These are phyloP conservation scores for Lagorchestes hirsutus DNA, from an alignment of 2,797 vertebrate species.

Conservation along the genomic window DNA sequence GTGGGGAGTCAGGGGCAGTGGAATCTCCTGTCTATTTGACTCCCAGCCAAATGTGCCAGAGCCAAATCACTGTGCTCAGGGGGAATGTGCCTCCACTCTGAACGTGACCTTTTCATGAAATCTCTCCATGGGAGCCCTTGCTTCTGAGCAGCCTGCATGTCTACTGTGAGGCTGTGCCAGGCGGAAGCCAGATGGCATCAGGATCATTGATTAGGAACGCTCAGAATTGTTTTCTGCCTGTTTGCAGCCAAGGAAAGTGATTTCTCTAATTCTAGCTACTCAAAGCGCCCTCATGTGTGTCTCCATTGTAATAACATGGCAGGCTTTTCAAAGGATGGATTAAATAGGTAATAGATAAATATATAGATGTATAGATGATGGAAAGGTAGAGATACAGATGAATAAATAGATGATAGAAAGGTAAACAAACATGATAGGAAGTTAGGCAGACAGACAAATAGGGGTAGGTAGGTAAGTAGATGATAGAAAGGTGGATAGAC, in stretches of 20 bases:
- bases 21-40: background rate
- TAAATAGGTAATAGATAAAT: background rate
- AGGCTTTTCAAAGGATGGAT: background rate
- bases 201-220: background rate
- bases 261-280: background rate
- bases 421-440: background rate
- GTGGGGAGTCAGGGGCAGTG: background rate
- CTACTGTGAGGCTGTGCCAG: constrained; percentile 63
- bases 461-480: too few relatives aligned
- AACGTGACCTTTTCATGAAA: constrained; percentile 22
- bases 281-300: background rate
- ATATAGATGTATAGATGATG: too few relatives aligned
- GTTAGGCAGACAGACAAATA: background rate
- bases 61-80: background rate
- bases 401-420: background rate
- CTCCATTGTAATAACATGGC: background rate
- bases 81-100: background rate
- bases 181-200: constrained; percentile 34
- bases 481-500: background rate
- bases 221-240: background rate
- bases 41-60: background rate
- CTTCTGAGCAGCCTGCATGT: constrained; percentile 45
- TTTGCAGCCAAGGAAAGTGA: background rate
- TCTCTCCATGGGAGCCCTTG: constrained; percentile 35
- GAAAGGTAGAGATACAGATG: background rate